These are phyloP conservation scores for Calyptommatus sinebrachiatus DNA, from an alignment of 2,113 vertebrate species.

Conservation along the genomic window DNA sequence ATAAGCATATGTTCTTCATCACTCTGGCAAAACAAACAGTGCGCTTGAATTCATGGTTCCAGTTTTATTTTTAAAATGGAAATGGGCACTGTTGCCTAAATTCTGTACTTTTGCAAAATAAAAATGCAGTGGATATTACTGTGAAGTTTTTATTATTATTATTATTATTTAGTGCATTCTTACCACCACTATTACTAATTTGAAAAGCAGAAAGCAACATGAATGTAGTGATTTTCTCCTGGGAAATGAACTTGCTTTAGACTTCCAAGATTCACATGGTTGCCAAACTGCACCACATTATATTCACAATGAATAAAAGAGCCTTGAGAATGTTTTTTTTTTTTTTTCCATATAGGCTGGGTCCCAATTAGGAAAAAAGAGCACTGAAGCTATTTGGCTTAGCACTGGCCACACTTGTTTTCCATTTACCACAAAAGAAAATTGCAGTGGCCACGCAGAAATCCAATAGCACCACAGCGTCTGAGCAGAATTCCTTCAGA, in stretches of 20 bases:
- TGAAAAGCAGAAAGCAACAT: neutral
- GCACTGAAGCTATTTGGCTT: too few relatives aligned
- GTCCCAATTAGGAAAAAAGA: too few relatives aligned
- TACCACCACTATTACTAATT: neutral
- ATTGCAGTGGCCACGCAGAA: too few relatives aligned
- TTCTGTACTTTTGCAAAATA: neutral
- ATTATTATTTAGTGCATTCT: neutral
- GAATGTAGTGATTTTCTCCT: neutral
- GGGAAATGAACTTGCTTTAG: neutral
- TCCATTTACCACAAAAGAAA: too few relatives aligned
- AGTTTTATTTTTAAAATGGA: slow-evolving; percentile 8
- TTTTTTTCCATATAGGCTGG: neutral
- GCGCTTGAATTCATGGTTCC: neutral
- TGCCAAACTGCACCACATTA: neutral
- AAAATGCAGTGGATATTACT: neutral
- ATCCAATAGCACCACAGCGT: too few relatives aligned
- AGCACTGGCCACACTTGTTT: neutral
- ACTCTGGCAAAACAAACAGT: neutral
- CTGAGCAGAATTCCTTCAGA: too few relatives aligned
- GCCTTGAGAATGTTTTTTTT: too few relatives aligned
- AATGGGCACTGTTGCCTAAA: neutral
- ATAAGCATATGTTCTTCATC: neutral
- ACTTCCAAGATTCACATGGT: neutral
- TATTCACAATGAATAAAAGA: neutral
- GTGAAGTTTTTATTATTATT: neutral